These are phyloP conservation scores for Dicentrarchus labrax DNA, from an alignment of 2,113 vertebrate species.

Conservation along the genomic window DNA sequence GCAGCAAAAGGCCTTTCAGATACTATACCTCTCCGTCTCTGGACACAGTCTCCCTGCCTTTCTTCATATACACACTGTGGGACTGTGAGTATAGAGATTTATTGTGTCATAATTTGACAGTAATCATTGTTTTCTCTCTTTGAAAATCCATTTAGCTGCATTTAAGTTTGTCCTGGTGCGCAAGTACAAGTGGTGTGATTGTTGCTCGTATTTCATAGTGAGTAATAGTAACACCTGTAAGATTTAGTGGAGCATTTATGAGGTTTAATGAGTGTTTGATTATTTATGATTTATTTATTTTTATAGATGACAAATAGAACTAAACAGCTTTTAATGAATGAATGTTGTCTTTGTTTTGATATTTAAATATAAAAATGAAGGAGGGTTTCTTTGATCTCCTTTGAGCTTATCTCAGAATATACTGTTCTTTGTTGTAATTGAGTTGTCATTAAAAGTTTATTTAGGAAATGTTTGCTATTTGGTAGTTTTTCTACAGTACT, in stretches of 20 bases:
- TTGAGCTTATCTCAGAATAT: not conserved
- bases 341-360: not conserved
- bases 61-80: conserved; percentile 34
- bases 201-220: not conserved
- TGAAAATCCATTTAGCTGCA: not conserved
- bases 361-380: not conserved
- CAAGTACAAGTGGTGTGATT: not conserved
- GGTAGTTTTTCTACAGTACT: not conserved
- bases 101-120: not conserved
- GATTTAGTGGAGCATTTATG: not conserved
- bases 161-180: not conserved
- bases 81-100: conserved; percentile 70
- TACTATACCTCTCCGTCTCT: conserved; percentile 7
- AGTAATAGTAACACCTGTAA: conserved; percentile 9
- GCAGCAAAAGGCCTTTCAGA: conserved; percentile 47
- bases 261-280: not conserved
- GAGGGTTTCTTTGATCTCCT: not conserved
- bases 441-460: not conserved
- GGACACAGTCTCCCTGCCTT: conserved; percentile 25
- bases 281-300: not conserved
- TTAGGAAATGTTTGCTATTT: not conserved
- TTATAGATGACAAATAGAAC: not conserved
- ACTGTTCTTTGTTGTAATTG: not conserved
- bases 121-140: not conserved
- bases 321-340: not conserved